These are phyloP conservation scores for Tricholauxania praeusta DNA, from an alignment of 2,888 invertebrate genomes.

Conservation along the genomic window DNA sequence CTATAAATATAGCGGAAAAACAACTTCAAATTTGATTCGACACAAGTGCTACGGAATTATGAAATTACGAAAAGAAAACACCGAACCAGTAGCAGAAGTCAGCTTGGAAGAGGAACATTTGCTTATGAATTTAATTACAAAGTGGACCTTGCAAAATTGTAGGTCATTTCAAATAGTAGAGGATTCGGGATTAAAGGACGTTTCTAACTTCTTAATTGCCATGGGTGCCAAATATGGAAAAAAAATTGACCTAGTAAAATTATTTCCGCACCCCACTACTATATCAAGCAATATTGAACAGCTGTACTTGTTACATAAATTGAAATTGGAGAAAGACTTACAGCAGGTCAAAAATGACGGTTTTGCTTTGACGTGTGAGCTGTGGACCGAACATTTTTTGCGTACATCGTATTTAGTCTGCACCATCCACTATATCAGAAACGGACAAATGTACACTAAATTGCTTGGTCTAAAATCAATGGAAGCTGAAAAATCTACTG, in stretches of 20 bases:
- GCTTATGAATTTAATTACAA: slow-evolving; percentile 27
- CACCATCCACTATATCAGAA: slow-evolving; percentile 42
- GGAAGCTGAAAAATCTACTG: slow-evolving; percentile 38
- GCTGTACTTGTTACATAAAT: slow-evolving; percentile 8
- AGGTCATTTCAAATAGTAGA: no score
- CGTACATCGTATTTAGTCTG: slow-evolving; percentile 35
- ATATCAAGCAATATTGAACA: slow-evolving; percentile 39
- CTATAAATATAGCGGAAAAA: slow-evolving; percentile 23
- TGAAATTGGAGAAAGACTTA: slow-evolving; percentile 39
- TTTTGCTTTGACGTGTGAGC: slow-evolving; percentile 31
- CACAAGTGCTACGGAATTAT: slow-evolving; percentile 35
- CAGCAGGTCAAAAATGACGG: slow-evolving; percentile 6
- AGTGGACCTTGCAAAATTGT: slow-evolving; percentile 43
- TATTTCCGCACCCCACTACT: slow-evolving; percentile 43
- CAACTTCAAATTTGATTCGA: slow-evolving; percentile 34
- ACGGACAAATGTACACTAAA: slow-evolving; percentile 30
- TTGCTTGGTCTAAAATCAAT: slow-evolving; percentile 39
- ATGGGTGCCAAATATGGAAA: slow-evolving; percentile 37
- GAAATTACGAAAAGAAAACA: background rate
- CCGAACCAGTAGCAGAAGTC: slow-evolving; percentile 20
- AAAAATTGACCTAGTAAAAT: slow-evolving; percentile 38
- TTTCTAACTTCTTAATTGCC: no score
- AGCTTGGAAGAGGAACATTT: slow-evolving; percentile 32
- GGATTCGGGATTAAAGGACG: no score
- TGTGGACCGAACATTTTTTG: slow-evolving; percentile 40